Conservation (phyloP, 2,888 invertebrate genomes). For the Leucoptera coffeella region DNA sequence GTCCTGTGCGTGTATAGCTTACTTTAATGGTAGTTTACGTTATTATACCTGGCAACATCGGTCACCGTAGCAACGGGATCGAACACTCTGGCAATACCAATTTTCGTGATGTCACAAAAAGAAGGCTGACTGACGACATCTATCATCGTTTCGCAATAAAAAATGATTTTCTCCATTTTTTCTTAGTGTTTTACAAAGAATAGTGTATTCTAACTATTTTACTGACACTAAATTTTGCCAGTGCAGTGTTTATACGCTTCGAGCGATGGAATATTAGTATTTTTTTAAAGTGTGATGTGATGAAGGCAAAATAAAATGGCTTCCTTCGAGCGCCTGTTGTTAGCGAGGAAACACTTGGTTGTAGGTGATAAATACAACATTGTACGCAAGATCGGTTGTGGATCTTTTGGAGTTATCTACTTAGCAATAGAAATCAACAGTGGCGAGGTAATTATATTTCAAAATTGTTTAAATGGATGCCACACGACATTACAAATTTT, state of each 20-base stretch:
- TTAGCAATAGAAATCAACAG: slow-evolving; percentile 86
- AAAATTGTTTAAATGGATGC: no score
- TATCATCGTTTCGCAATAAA: slow-evolving; percentile 27
- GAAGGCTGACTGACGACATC: slow-evolving; percentile 31
- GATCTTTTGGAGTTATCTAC: slow-evolving; percentile 99
- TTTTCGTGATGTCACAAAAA: slow-evolving; percentile 39
- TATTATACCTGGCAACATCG: no score
- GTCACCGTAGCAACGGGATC: no score
- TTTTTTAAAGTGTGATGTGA: slow-evolving; percentile 26
- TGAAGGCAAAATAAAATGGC: slow-evolving; percentile 46
- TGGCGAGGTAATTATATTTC: slow-evolving; percentile 77
- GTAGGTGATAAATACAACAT: slow-evolving; percentile 90
- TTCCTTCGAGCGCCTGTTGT: slow-evolving; percentile 42
- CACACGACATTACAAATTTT: no score
- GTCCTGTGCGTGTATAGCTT: no score
- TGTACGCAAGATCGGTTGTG: slow-evolving; percentile 95
- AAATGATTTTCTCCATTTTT: slow-evolving; percentile 30
- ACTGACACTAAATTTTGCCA: slow-evolving; percentile 21
- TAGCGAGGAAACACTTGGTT: slow-evolving; percentile 29
- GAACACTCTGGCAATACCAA: slow-evolving; percentile 31
- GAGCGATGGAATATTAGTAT: slow-evolving; percentile 30
- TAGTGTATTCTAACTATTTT: slow-evolving; percentile 22
- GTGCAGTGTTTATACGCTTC: slow-evolving; percentile 28
- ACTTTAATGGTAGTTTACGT: no score
- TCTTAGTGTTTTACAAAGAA: slow-evolving; percentile 25